Conservation (phyloP, 2,888 invertebrate genomes). For the Drosophila subquinaria region DNA sequence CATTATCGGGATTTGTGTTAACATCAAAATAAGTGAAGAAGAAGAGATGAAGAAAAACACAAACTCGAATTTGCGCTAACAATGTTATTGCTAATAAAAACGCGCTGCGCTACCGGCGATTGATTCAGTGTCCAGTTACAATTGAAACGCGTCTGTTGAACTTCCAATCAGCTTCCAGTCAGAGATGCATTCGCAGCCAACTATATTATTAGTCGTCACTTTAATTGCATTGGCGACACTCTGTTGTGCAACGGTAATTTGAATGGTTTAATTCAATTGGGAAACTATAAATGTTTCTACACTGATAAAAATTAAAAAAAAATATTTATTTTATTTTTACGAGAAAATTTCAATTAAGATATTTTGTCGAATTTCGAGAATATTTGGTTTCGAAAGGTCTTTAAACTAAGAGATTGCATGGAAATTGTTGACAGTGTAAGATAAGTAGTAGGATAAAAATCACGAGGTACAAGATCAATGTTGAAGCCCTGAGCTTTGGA, state of each 20-base stretch:
- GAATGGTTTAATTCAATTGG: neutral
- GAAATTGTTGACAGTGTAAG: neutral
- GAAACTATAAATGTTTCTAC: too few relatives aligned
- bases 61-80: slow-evolving; percentile 32
- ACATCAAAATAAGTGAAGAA: neutral
- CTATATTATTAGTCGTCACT: slow-evolving; percentile 11
- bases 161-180: neutral
- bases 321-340: too few relatives aligned
- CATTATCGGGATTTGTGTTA: slow-evolving; percentile 22
- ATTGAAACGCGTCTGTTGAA: slow-evolving; percentile 38
- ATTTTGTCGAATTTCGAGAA: too few relatives aligned
- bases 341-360: too few relatives aligned
- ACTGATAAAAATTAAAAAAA: too few relatives aligned
- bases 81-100: slow-evolving; percentile 49
- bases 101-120: slow-evolving; percentile 21
- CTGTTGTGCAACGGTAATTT: slow-evolving; percentile 52
- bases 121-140: slow-evolving; percentile 53
- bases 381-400: too few relatives aligned
- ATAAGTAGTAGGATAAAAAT: neutral
- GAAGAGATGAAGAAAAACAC: slow-evolving; percentile 4
- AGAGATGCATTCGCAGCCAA: slow-evolving; percentile 15
- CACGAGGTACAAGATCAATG: too few relatives aligned
- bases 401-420: too few relatives aligned
- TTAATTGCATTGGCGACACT: slow-evolving; percentile 26
- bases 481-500: neutral